These are phyloP conservation scores for Anoplolepis gracilipes DNA, from an alignment of 1,140 invertebrate species.

Conservation along the genomic window DNA sequence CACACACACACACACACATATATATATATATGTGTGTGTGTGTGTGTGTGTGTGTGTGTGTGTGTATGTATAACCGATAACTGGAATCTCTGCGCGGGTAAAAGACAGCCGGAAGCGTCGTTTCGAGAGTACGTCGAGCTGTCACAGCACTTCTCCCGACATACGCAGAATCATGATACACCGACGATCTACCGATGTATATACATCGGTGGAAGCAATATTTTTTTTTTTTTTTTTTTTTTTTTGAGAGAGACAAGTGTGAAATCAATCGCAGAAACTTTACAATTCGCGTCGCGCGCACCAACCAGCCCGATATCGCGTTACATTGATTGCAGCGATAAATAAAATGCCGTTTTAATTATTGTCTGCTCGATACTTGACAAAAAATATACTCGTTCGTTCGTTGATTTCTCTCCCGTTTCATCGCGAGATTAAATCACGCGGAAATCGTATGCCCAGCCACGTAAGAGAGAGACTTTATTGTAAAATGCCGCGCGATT, in stretches of 20 bases:
- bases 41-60: neutral
- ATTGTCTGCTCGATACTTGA: conserved; percentile 18
- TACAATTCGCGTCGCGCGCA: neutral
- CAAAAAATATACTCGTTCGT: neutral
- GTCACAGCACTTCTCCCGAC: neutral
- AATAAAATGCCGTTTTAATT: conserved; percentile 12
- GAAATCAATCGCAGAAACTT: conserved; percentile 28
- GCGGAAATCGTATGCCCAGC: neutral
- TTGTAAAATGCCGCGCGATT: neutral
- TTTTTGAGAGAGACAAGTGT: neutral
- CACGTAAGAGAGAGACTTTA: neutral
- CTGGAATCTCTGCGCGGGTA: conserved; percentile 11
- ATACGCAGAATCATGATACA: neutral
- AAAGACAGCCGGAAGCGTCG: conserved; percentile 4
- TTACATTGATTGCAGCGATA: neutral
- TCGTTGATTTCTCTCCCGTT: neutral
- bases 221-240: too few relatives aligned
- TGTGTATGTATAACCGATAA: neutral
- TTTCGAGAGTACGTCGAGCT: neutral
- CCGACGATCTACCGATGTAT: neutral
- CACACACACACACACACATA: too few relatives aligned
- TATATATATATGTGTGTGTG: too few relatives aligned
- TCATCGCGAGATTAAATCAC: neutral
- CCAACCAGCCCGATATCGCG: neutral
- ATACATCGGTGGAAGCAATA: neutral